Conservation (phyloP, 2,113 vertebrate species). For the Asarcornis scutulata region DNA sequence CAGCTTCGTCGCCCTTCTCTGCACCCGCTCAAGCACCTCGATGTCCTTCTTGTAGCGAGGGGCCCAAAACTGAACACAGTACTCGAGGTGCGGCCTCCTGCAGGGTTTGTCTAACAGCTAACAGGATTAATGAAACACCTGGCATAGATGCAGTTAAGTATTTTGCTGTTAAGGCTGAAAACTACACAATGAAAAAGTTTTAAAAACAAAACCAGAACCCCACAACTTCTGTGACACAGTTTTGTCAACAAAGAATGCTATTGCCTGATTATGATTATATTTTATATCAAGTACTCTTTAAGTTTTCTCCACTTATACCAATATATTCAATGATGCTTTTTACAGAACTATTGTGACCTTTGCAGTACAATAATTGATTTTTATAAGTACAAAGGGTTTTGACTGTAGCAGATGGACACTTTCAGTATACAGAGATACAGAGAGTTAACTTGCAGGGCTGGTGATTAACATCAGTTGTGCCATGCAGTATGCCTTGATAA, state of each 20-base stretch:
- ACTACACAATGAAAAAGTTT: slow-evolving; percentile 39
- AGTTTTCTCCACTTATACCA: background rate
- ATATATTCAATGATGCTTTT: background rate
- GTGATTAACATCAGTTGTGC: background rate
- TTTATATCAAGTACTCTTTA: background rate
- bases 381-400: background rate
- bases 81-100: too few species aligned
- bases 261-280: background rate
- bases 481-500: background rate
- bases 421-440: background rate
- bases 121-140: slow-evolving; percentile 74
- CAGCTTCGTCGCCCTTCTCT: too few species aligned
- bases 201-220: background rate
- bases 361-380: background rate
- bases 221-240: background rate
- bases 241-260: background rate
- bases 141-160: slow-evolving; percentile 70
- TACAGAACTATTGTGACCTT: background rate
- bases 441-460: background rate
- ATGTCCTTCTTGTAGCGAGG: too few species aligned
- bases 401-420: background rate
- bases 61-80: too few species aligned
- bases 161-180: slow-evolving; percentile 72
- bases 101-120: slow-evolving; percentile 68
- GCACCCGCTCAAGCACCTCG: too few species aligned